Evolutionary conservation across 2,888 invertebrate genomes (phyloP).

Genomic region (Pollenia amentaria): DNA sequence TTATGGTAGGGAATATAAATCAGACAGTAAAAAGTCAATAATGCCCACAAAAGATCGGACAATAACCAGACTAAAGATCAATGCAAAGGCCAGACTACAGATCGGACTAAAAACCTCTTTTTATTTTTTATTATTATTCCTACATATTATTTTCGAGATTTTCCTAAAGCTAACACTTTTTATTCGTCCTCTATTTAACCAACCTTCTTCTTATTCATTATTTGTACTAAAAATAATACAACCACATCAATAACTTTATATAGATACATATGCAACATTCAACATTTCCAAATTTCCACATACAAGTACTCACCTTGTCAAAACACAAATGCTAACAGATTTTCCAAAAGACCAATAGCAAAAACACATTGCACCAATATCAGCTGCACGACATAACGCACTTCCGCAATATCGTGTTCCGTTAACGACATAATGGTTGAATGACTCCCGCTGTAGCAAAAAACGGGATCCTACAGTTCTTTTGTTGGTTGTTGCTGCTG

Average conservation of each 20-base stretch:
- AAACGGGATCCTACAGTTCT: neutral
- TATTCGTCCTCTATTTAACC: too few relatives aligned
- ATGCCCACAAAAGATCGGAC: too few relatives aligned
- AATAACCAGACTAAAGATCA: too few relatives aligned
- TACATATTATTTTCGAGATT: too few relatives aligned
- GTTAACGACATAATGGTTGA: conserved; percentile 77
- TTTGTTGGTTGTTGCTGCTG: conserved; percentile 27
- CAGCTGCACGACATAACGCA: conserved; percentile 86
- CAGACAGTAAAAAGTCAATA: too few relatives aligned
- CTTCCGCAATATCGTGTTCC: conserved; percentile 81
- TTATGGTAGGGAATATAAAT: too few relatives aligned
- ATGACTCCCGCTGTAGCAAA: conserved; percentile 74
- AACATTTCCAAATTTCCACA: too few relatives aligned
- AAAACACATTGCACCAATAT: conserved; percentile 88
- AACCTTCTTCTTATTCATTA: neutral
- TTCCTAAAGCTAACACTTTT: too few relatives aligned
- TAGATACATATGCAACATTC: too few relatives aligned
- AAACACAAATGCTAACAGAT: conserved; percentile 86
- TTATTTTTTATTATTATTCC: too few relatives aligned
- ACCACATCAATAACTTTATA: neutral
- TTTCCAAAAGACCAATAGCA: conserved; percentile 90
- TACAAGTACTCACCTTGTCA: conserved; percentile 85
- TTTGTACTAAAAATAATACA: neutral
- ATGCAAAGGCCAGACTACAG: too few relatives aligned
- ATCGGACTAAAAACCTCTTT: too few relatives aligned